A percentile compares a stretch with the other conserved stretches of the same genome.
Conservation (phyloP, 2,888 invertebrate genomes). For the Scotopteryx bipunctaria region DNA sequence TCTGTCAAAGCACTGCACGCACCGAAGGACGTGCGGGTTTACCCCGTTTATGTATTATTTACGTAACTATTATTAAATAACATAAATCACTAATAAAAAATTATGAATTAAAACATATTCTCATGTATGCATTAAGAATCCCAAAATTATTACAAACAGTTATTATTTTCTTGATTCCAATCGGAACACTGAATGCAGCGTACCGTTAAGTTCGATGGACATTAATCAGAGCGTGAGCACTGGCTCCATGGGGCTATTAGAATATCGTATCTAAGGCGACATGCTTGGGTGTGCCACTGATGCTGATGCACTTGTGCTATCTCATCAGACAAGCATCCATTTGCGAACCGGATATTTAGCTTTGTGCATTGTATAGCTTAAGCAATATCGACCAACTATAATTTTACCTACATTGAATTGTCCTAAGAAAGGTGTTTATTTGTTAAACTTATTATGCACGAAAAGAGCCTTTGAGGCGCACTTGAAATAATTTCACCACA, state of each 20-base stretch:
- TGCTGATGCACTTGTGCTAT: constrained; percentile 3
- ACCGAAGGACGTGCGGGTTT: too few species aligned
- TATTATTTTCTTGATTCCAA: background rate
- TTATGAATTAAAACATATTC: background rate
- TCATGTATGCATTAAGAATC: background rate
- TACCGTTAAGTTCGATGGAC: constrained; percentile 1
- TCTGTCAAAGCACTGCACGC: too few species aligned
- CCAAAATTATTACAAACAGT: too few species aligned
- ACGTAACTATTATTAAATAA: too few species aligned
- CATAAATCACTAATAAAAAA: too few species aligned
- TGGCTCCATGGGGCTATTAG: background rate
- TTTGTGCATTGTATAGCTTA: background rate
- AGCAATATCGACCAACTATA: too few species aligned
- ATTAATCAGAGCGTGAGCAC: constrained; percentile 6
- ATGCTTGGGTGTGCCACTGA: constrained; percentile 1
- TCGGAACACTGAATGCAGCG: background rate
- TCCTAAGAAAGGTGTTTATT: too few species aligned
- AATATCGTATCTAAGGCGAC: background rate
- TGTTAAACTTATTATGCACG: too few species aligned
- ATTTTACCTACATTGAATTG: too few species aligned
- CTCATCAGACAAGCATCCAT: background rate
- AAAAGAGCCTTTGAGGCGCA: too few species aligned
- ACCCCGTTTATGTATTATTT: too few species aligned
- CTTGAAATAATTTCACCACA: too few species aligned
- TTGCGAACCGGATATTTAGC: background rate